Evolutionary conservation across 2,888 invertebrate genomes (phyloP).

Genomic region (Ernsta delagoae): DNA sequence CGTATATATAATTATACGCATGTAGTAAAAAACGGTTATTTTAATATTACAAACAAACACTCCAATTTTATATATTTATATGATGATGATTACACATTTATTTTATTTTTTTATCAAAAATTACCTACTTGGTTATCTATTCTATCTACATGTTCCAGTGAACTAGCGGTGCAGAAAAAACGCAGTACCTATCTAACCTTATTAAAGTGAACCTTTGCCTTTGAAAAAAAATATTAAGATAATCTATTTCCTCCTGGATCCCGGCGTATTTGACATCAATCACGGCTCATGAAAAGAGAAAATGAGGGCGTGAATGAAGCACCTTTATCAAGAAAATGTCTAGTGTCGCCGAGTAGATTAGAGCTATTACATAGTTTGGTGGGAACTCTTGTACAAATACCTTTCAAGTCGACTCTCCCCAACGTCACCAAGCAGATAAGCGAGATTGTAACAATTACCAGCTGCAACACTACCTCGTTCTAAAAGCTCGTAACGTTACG

Average conservation of each 20-base stretch:
- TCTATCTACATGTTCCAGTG: too few relatives aligned
- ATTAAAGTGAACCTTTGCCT: too few relatives aligned
- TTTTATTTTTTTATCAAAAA: too few relatives aligned
- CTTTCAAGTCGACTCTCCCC: neutral
- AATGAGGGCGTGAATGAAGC: conserved; percentile 36
- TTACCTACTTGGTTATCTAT: too few relatives aligned
- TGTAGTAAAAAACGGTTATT: too few relatives aligned
- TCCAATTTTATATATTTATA: too few relatives aligned
- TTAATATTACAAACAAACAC: too few relatives aligned
- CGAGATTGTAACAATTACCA: neutral
- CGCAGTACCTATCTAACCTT: too few relatives aligned
- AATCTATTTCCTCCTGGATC: conserved; percentile 27
- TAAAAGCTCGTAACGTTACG: neutral
- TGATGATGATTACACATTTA: too few relatives aligned
- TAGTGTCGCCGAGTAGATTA: conserved; percentile 33
- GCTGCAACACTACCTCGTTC: neutral
- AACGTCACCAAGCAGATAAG: neutral
- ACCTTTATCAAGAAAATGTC: conserved; percentile 33
- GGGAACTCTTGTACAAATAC: conserved; percentile 23
- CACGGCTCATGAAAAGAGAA: conserved; percentile 34
- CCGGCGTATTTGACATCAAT: conserved; percentile 35
- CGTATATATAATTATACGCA: too few relatives aligned
- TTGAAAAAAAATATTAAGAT: conserved; percentile 30
- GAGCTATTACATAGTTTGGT: conserved; percentile 24
- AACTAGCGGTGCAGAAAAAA: too few relatives aligned